phyloP scores from a whole-genome alignment of 2,888 invertebrate genomes.

The Marronus borbonicus region DNA sequence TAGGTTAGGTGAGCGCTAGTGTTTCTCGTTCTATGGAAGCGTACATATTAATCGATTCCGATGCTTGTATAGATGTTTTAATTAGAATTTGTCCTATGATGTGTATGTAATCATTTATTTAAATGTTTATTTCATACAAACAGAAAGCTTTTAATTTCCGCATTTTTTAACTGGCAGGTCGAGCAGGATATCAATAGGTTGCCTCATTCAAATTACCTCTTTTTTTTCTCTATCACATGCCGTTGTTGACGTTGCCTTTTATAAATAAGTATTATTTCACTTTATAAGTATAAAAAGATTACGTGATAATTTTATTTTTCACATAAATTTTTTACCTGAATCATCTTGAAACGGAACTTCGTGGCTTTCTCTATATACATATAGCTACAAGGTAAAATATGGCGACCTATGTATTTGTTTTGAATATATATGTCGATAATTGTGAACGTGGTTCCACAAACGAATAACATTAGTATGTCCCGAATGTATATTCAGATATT shows the following conservation, averaged over 20 bases:
- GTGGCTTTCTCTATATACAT: background rate
- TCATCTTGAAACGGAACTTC: conserved; percentile 1
- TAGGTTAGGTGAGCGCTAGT: background rate
- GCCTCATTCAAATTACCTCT: background rate
- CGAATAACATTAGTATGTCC: background rate
- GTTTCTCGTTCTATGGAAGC: background rate
- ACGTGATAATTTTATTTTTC: background rate
- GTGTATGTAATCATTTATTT: background rate
- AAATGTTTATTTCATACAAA: too few relatives aligned
- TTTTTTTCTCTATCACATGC: background rate
- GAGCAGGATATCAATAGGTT: background rate
- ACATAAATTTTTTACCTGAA: background rate
- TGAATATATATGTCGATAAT: background rate
- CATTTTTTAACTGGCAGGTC: background rate
- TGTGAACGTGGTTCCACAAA: background rate
- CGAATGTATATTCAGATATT: conserved; percentile 3
- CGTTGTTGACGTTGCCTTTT: background rate
- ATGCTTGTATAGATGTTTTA: background rate
- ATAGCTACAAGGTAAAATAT: too few relatives aligned
- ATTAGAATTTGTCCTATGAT: background rate
- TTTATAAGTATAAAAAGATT: conserved; percentile 1
- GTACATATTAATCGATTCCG: too few relatives aligned
- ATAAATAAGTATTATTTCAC: conserved; percentile 3
- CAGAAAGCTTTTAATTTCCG: conserved; percentile 5
- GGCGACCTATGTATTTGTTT: too few relatives aligned